Evolutionary conservation across 64 coral and sea anemone genomes (phyloP).

Genomic region (Orbicella faveolata): DNA sequence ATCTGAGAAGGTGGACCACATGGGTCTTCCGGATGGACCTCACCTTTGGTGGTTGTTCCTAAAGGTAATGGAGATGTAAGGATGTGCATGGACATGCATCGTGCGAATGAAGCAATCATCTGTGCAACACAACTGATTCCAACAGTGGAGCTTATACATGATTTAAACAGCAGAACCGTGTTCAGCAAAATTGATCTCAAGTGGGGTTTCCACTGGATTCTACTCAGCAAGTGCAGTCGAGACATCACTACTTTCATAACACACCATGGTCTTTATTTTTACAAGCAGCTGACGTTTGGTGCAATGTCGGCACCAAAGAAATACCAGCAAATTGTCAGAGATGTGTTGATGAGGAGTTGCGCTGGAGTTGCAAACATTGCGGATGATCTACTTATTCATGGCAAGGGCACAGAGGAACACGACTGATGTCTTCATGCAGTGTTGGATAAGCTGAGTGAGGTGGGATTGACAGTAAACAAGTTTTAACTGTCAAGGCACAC

Average conservation of each 20-base stretch:
- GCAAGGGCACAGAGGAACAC: background rate
- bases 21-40: background rate
- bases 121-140: conserved; percentile 24
- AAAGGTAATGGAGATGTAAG: background rate
- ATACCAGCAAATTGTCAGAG: conserved; percentile 25
- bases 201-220: conserved; percentile 44
- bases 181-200: conserved; percentile 40
- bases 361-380: conserved; percentile 31
- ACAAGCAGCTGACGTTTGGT: conserved; percentile 11
- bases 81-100: background rate
- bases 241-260: conserved; percentile 19
- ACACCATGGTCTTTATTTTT: conserved; percentile 2
- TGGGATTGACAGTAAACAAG: background rate
- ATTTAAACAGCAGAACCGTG: conserved; percentile 13
- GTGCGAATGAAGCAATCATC: conserved; percentile 7
- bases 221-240: conserved; percentile 1
- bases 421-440: background rate
- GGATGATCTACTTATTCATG: conserved; percentile 31
- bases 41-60: background rate
- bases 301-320: conserved; percentile 16
- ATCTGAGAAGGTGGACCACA: conserved; percentile 17
- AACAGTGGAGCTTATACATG: conserved; percentile 1
- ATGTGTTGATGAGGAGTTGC: conserved; percentile 13
- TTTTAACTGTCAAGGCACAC: background rate
- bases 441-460: background rate